Conservation (phyloP, 2,888 invertebrate genomes). For the Tanypteryx hageni region DNA sequence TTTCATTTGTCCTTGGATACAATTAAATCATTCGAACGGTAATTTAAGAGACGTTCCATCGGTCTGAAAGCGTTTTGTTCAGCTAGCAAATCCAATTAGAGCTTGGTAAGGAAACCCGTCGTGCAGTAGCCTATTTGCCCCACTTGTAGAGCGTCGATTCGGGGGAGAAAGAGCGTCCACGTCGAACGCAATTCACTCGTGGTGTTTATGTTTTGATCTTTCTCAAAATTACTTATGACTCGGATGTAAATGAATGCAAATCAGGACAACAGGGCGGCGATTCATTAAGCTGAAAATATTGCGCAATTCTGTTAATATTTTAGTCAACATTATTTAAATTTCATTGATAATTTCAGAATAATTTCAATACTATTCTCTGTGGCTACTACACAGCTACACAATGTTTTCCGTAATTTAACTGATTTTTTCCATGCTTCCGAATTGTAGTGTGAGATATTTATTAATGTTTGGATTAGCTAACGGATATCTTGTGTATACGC, state of each 20-base stretch:
- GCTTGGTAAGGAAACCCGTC: conserved; percentile 41
- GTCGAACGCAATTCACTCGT: not conserved
- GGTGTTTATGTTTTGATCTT: conserved; percentile 15
- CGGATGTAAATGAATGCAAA: no score
- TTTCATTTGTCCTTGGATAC: not conserved
- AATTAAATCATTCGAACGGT: conserved; percentile 40
- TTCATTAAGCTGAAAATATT: no score
- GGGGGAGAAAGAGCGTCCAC: not conserved
- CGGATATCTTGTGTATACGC: no score
- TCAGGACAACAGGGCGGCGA: no score
- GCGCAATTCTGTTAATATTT: no score
- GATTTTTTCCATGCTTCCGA: no score
- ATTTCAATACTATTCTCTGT: not conserved
- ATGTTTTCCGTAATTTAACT: no score
- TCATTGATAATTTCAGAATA: not conserved
- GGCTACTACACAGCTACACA: no score
- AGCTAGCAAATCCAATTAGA: conserved; percentile 21
- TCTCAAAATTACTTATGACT: no score
- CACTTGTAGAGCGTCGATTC: not conserved
- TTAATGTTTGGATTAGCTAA: no score
- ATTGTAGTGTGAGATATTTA: no score
- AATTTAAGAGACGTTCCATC: not conserved
- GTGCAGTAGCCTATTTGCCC: conserved; percentile 3
- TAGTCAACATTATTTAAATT: not conserved
- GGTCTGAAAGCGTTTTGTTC: conserved; percentile 40